These are phyloP conservation scores for Spinus olivaceus DNA, from an alignment of 2,797 vertebrate species.

Conservation along the genomic window DNA sequence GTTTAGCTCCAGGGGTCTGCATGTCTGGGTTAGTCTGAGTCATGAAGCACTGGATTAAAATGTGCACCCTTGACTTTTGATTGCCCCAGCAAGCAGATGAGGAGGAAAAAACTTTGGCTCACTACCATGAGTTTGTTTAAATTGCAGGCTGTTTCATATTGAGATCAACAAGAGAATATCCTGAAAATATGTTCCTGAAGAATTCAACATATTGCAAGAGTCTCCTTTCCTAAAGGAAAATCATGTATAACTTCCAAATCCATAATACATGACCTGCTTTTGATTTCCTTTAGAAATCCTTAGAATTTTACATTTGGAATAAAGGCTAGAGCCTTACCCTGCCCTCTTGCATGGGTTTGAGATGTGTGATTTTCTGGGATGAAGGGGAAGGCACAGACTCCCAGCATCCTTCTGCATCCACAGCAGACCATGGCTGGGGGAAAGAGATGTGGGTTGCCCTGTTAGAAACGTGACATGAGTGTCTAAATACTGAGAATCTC, in stretches of 20 bases:
- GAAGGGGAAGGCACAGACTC: not conserved
- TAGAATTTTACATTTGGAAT: not conserved
- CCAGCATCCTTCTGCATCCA: not conserved
- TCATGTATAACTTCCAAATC: not conserved
- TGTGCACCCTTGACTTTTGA: not conserved
- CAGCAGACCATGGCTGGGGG: not conserved
- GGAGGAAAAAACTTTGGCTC: not conserved
- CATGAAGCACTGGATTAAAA: not conserved
- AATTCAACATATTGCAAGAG: not conserved
- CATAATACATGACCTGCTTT: conserved; percentile 12
- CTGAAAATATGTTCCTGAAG: not conserved
- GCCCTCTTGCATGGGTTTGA: not conserved
- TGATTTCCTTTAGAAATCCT: conserved; percentile 46
- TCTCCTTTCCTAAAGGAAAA: not conserved
- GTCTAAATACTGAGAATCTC: not conserved
- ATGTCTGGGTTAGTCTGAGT: not conserved
- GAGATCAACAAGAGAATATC: conserved; percentile 3
- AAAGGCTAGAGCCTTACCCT: not conserved
- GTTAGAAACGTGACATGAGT: not conserved
- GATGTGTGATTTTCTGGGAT: not conserved
- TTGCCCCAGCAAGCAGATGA: not conserved
- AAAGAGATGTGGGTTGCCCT: not conserved
- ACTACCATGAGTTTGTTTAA: not conserved
- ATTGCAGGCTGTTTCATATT: not conserved
- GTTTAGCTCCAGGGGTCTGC: not conserved